Percentiles rank a stretch among this genome's conserved stretches.
phyloP scores from a whole-genome alignment of 2,797 vertebrate species.

The Spinus pinus region DNA sequence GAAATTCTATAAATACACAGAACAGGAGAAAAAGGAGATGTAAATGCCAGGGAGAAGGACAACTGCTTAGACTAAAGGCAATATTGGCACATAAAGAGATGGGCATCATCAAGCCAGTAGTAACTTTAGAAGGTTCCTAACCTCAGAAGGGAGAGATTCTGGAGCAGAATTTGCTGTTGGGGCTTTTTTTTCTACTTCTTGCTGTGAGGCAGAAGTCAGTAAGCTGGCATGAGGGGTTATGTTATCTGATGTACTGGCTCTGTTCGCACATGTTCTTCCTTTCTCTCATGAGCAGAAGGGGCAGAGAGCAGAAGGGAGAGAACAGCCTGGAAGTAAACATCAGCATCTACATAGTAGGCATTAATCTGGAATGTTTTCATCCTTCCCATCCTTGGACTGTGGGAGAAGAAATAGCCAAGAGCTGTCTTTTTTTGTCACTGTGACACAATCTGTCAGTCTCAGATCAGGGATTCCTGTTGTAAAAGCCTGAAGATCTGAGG shows the following conservation, averaged over 20 bases:
- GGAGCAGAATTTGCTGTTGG: background rate
- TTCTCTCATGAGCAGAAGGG: background rate
- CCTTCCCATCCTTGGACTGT: background rate
- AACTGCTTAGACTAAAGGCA: background rate
- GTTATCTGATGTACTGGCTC: background rate
- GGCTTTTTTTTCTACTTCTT: background rate
- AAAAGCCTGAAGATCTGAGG: background rate
- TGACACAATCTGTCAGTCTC: background rate
- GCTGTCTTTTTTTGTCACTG: background rate
- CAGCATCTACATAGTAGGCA: fast-evolving
- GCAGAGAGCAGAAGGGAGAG: background rate
- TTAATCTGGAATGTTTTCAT: background rate
- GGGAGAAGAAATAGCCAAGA: background rate
- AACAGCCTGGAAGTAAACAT: background rate
- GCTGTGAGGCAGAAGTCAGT: background rate
- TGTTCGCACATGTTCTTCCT: background rate
- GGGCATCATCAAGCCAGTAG: background rate
- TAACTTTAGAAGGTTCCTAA: background rate
- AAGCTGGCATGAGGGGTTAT: background rate
- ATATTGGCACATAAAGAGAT: background rate
- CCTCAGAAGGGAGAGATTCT: background rate
- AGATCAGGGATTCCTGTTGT: background rate
- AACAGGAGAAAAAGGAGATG: background rate
- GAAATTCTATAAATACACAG: background rate
- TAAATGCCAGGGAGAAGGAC: background rate